These are phyloP conservation scores for Pedionomus torquatus DNA, from an alignment of 2,113 vertebrate species.

Conservation along the genomic window DNA sequence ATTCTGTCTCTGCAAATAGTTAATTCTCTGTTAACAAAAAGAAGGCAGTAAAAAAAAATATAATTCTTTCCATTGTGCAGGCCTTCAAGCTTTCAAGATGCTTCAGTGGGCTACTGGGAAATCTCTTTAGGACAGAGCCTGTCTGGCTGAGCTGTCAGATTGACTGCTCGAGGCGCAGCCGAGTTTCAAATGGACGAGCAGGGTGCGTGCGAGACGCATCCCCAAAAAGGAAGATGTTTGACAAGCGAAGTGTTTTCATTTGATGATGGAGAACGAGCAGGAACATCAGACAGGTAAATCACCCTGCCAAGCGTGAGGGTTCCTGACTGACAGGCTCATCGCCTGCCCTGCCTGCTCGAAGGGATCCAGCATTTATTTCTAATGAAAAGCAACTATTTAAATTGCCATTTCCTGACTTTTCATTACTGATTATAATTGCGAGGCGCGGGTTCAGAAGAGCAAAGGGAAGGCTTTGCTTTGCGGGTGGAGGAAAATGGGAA, in stretches of 20 bases:
- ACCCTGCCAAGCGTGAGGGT: background rate
- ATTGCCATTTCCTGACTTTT: conserved; percentile 28
- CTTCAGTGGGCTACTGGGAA: conserved; percentile 10
- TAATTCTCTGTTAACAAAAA: conserved; percentile 12
- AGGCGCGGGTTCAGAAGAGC: background rate
- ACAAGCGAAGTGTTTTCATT: conserved; percentile 55
- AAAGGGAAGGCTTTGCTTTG: background rate
- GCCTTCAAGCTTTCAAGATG: background rate
- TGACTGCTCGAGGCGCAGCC: conserved; percentile 27
- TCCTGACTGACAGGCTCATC: conserved; percentile 30
- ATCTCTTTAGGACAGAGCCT: background rate
- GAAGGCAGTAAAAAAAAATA: background rate
- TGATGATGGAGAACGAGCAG: conserved; percentile 33
- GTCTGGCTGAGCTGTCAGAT: conserved; percentile 48
- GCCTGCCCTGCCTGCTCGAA: background rate
- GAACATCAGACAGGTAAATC: conserved; percentile 57
- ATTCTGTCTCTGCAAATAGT: background rate
- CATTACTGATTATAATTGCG: conserved; percentile 32
- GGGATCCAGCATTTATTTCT: background rate
- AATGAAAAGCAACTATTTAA: conserved; percentile 10
- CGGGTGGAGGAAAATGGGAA: background rate
- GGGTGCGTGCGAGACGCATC: background rate
- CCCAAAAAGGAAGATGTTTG: conserved; percentile 23
- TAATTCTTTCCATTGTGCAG: background rate
- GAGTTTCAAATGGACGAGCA: conserved; percentile 18